A percentile compares a stretch with the other conserved stretches of the same genome.
Evolutionary conservation across 1,140 invertebrate species (phyloP).

Genomic region (Tetraneura akinire): DNA sequence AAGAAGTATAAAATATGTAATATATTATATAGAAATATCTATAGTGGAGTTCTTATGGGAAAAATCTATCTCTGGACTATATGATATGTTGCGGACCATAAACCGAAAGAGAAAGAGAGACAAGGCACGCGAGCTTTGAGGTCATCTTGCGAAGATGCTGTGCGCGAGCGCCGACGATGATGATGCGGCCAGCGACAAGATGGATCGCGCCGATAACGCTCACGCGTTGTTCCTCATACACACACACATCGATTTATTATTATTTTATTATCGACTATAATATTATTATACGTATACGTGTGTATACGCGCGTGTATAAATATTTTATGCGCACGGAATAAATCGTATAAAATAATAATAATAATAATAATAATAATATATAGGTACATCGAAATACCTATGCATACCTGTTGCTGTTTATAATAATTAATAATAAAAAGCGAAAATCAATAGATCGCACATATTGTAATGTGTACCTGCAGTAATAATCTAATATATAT

Average conservation of each 20-base stretch:
- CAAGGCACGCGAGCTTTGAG: not conserved
- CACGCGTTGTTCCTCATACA: not conserved
- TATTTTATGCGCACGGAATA: too few species aligned
- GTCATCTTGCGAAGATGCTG: not conserved
- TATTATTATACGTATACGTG: not conserved
- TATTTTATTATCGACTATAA: not conserved
- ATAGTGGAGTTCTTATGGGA: not conserved
- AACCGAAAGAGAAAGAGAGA: too few species aligned
- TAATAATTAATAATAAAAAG: too few species aligned
- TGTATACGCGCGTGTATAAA: too few species aligned
- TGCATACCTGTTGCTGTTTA: not conserved
- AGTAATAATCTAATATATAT: too few species aligned
- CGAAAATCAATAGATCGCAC: too few species aligned
- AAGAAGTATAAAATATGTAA: not conserved
- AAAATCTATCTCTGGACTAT: not conserved
- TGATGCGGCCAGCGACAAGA: slow-evolving; percentile 22
- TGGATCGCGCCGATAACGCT: slow-evolving; percentile 20
- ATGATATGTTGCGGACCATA: not conserved
- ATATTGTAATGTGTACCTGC: too few species aligned
- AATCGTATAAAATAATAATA: too few species aligned
- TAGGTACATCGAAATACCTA: not conserved
- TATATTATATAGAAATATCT: not conserved
- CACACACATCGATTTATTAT: slow-evolving; percentile 6
- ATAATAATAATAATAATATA: not conserved
- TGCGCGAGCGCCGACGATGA: not conserved